Evolutionary conservation across 2,888 invertebrate genomes (phyloP).

Genomic region (Acanthosepion esculentum): DNA sequence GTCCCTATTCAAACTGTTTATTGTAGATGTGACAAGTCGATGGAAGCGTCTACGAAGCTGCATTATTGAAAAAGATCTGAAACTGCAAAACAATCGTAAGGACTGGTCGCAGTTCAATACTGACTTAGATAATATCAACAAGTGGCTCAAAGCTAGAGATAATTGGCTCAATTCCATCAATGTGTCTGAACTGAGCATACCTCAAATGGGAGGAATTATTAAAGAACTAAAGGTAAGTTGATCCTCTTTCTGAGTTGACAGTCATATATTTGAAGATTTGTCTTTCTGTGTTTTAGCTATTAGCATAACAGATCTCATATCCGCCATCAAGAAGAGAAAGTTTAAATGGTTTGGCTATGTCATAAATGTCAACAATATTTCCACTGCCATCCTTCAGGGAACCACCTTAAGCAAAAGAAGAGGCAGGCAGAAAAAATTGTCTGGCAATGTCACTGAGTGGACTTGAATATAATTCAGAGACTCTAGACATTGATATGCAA

Average conservation of each 20-base stretch:
- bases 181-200: not conserved
- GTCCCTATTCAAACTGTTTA: not conserved
- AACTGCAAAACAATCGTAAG: slow-evolving; percentile 82
- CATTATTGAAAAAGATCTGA: slow-evolving; percentile 70
- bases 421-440: too few species aligned
- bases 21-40: slow-evolving; percentile 64
- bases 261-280: too few species aligned
- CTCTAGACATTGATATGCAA: too few species aligned
- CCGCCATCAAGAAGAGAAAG: too few species aligned
- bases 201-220: not conserved
- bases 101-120: slow-evolving; percentile 71
- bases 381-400: too few species aligned
- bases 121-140: slow-evolving; percentile 69
- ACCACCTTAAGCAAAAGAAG: too few species aligned
- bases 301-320: too few species aligned
- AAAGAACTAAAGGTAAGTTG: slow-evolving; percentile 40
- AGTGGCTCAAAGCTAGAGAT: slow-evolving; percentile 72
- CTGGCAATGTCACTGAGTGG: too few species aligned
- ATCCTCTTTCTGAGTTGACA: not conserved
- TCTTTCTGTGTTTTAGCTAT: too few species aligned
- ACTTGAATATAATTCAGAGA: too few species aligned
- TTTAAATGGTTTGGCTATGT: too few species aligned
- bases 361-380: too few species aligned
- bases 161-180: slow-evolving; percentile 54
- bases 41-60: slow-evolving; percentile 70